Base-by-base conservation (phyloP, 1,140 invertebrate genomes). In the Bombus affinis region DNA sequence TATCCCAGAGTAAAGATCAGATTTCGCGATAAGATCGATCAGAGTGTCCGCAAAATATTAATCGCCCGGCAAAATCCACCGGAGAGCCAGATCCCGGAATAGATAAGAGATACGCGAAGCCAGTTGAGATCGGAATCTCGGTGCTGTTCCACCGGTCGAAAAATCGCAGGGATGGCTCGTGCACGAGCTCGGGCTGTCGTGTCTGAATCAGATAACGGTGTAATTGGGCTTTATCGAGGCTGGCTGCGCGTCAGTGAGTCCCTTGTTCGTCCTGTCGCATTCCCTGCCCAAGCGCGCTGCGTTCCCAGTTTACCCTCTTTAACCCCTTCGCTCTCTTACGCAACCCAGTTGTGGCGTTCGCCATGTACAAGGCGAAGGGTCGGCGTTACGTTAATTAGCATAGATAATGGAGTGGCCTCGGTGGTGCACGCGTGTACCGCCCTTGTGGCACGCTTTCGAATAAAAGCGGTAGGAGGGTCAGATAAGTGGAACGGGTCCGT, bases 191-290 rank as follows among this genome's bases (percentile, higher is more conserved):
- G 32, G 15, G 39, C 32, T 47, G 66, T 66, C 84, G 83, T 88
- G 84, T 76, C 70, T 74, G 84, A 68, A 89, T 90, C 89, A 90
- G 88, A 90, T 90, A 90, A 74, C 47, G 59, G 32, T 73, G 76
- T 89, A 90, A 90, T 90, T 89, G 88, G 88, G 18, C 77, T 77
- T 87, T 90, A 89, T 90, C 89, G 80, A 32, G 57, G 62, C 72
- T 66, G 65, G 65, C 71, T 74, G 73, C 76, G 73, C 85, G 85
- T 85, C 87, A 76, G 87, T 47, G 80, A 65, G 78, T 66, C 57
- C 75, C 76, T 74, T 35, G 78, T 81, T 59, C 71, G 59, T 86
- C 37, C 62, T 66, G 32, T 22, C 35, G 81, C 47, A 59, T 81
- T 71, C 9, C 74, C 70, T 28, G 47, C 25, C 57, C n/a, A 15